Conservation (phyloP, 2,797 vertebrate genomes). For the Myotis vivesi region DNA sequence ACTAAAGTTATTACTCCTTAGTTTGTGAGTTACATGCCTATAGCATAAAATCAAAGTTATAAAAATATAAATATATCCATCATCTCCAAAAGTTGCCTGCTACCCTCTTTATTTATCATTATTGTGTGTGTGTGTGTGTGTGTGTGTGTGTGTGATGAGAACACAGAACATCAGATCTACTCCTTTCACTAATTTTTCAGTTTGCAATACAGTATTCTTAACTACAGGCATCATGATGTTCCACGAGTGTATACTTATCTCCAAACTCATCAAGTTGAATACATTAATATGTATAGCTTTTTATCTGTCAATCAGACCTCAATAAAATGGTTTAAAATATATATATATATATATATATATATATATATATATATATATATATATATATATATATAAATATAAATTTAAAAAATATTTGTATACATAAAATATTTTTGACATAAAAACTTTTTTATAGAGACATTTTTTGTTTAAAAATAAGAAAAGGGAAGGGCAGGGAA, state of each 20-base stretch:
- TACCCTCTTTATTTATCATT: neutral
- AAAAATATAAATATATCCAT: neutral
- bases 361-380: neutral
- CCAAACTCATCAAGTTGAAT: neutral
- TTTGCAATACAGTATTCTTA: neutral
- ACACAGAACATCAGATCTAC: neutral
- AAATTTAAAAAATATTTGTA: neutral
- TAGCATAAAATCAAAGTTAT: neutral
- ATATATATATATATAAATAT: neutral
- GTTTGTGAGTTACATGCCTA: neutral
- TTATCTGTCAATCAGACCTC: neutral
- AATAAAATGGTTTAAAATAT: neutral
- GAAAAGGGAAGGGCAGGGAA: neutral
- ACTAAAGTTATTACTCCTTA: neutral
- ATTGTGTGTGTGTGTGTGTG: neutral
- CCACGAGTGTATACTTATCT: neutral
- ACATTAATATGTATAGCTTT: neutral
- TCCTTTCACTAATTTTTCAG: neutral
- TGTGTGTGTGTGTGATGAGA: neutral
- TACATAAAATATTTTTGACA: neutral
- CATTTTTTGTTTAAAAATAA: neutral
- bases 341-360: neutral
- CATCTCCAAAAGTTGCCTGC: neutral
- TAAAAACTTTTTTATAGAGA: neutral
- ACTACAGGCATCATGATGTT: neutral